These are phyloP conservation scores for Agelastica alni DNA, from an alignment of 2,888 invertebrate genomes.

Conservation along the genomic window DNA sequence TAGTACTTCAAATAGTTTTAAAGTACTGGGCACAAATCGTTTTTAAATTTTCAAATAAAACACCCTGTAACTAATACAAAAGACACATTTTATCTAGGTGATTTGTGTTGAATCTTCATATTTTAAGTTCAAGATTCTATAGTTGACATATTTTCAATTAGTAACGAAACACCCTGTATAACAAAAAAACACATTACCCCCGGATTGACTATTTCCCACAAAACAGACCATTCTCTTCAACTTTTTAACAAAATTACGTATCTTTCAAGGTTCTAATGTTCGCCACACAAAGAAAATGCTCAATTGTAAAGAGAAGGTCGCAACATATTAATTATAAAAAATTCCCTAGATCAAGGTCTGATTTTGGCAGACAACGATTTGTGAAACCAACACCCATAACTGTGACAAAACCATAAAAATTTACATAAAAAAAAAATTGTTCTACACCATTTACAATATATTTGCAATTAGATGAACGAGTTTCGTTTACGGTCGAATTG, in stretches of 20 bases:
- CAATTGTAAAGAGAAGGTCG: constrained; percentile 8
- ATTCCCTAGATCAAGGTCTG: constrained; percentile 11
- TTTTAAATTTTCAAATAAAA: too few species aligned
- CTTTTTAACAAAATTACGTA: not conserved
- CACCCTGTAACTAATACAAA: too few species aligned
- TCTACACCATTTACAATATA: constrained; percentile 11
- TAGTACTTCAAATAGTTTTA: too few species aligned
- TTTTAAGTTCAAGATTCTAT: too few species aligned
- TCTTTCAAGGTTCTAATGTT: constrained; percentile 4
- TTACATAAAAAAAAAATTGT: constrained; percentile 2
- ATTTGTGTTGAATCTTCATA: too few species aligned
- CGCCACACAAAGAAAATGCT: constrained; percentile 10
- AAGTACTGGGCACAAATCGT: too few species aligned
- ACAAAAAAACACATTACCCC: too few species aligned
- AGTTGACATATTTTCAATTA: too few species aligned
- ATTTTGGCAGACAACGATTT: not conserved
- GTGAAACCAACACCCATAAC: constrained; percentile 7
- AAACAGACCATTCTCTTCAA: not conserved
- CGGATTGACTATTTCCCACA: constrained; percentile 3
- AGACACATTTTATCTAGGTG: too few species aligned
- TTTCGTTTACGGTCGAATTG: too few species aligned
- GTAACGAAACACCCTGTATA: too few species aligned
- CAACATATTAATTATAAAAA: constrained; percentile 1
- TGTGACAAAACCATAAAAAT: constrained; percentile 8
- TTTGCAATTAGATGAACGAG: too few species aligned